Percentiles rank a stretch among this genome's conserved stretches.
These are phyloP conservation scores for Hippocampus zosterae DNA, from an alignment of 2,113 vertebrate species.

Conservation along the genomic window DNA sequence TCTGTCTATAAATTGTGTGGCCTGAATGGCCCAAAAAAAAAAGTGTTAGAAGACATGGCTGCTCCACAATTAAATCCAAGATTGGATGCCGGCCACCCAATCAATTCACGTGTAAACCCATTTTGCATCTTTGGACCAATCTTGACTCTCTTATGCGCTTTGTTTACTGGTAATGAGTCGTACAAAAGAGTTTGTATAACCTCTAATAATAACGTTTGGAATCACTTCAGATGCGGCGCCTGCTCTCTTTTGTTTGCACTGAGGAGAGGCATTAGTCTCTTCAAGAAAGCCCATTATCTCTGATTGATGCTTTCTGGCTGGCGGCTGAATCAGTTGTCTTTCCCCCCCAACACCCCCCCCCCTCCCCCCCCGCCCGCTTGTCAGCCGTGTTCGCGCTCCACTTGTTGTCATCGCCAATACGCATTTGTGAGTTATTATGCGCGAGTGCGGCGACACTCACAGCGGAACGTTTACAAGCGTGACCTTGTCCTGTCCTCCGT, in stretches of 20 bases:
- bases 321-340: constrained; percentile 40
- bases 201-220: constrained; percentile 7
- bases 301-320: constrained; percentile 43
- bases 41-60: not conserved
- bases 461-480: constrained; percentile 24
- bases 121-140: not conserved
- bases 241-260: constrained; percentile 13
- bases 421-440: constrained; percentile 30
- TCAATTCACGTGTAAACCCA: not conserved
- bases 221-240: constrained; percentile 8
- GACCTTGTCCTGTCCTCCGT: constrained; percentile 42
- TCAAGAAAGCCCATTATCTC: constrained; percentile 33
- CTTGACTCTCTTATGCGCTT: not conserved
- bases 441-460: constrained; percentile 36
- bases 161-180: too few species aligned
- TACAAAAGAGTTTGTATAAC: not conserved
- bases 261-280: constrained; percentile 22
- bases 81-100: not conserved
- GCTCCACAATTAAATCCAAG: not conserved
- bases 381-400: constrained; percentile 34
- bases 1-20: not conserved
- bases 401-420: constrained; percentile 28
- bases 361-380: too few species aligned
- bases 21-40: not conserved
- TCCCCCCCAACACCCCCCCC: too few species aligned